phyloP scores from a whole-genome alignment of 30 jellyfish, hydroid and myxozoan species.

The Euphysa ruthae region DNA sequence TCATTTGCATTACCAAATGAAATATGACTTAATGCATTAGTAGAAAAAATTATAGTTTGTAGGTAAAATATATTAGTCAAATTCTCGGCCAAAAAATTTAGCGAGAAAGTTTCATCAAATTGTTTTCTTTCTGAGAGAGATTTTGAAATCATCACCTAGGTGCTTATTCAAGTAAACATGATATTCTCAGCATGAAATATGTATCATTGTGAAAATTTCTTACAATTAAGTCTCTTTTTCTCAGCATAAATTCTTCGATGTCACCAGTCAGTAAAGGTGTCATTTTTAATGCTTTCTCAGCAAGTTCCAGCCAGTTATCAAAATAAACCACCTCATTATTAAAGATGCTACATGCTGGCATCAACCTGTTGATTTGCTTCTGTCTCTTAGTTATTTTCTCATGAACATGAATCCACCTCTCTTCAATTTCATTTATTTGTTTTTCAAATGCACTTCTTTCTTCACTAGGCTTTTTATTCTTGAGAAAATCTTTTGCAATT shows the following conservation, averaged over 20 bases:
- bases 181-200: too few relatives aligned
- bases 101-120: too few relatives aligned
- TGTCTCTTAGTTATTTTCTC: slow-evolving; percentile 38
- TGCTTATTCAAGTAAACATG: not conserved
- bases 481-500: slow-evolving; percentile 27
- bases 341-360: slow-evolving; percentile 35
- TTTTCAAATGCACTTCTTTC: slow-evolving; percentile 39
- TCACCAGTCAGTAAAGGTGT: slow-evolving; percentile 43
- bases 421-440: slow-evolving; percentile 35
- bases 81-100: too few relatives aligned
- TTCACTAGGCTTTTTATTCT: slow-evolving; percentile 29
- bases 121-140: too few relatives aligned
- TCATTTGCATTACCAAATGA: too few relatives aligned
- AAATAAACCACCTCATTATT: slow-evolving; percentile 47
- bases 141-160: too few relatives aligned
- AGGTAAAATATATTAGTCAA: too few relatives aligned
- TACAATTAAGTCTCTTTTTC: slow-evolving; percentile 62
- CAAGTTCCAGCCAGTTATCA: slow-evolving; percentile 50
- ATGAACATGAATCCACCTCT: slow-evolving; percentile 42
- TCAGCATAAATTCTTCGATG: slow-evolving; percentile 49
- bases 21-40: too few relatives aligned
- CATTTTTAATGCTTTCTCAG: slow-evolving; percentile 46
- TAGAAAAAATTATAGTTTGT: too few relatives aligned
- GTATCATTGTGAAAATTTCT: too few relatives aligned
- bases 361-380: slow-evolving; percentile 36